These are phyloP conservation scores for Drosophila phalerata DNA, from an alignment of 2,888 invertebrate species.

Conservation along the genomic window DNA sequence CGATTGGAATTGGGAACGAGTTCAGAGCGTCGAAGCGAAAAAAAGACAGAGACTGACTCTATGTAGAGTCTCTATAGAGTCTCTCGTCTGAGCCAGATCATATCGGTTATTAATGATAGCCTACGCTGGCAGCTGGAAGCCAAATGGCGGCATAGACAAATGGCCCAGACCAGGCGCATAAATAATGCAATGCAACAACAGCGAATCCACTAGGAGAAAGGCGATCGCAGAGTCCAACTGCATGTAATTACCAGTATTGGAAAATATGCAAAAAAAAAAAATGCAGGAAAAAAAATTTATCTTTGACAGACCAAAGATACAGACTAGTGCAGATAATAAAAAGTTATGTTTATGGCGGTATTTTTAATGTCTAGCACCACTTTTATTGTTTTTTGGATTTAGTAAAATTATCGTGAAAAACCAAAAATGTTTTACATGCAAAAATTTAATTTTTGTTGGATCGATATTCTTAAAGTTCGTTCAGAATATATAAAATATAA, in stretches of 20 bases:
- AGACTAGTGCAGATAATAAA: neutral
- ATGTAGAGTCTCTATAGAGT: neutral
- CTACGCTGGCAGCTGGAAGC: constrained; percentile 81
- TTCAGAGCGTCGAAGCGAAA: constrained; percentile 27
- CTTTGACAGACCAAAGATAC: neutral
- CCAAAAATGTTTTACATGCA: too few relatives aligned
- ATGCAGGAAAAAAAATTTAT: neutral
- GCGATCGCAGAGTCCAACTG: constrained; percentile 53
- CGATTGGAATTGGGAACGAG: constrained; percentile 57
- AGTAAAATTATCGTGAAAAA: too few relatives aligned
- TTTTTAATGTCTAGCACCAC: too few relatives aligned
- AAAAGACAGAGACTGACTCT: neutral
- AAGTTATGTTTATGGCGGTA: too few relatives aligned
- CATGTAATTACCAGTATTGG: constrained; percentile 61
- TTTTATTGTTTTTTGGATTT: too few relatives aligned
- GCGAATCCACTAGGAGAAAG: constrained; percentile 59
- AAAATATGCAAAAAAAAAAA: constrained; percentile 45
- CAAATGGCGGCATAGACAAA: constrained; percentile 81
- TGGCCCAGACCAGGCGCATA: constrained; percentile 67
- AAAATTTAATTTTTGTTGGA: too few relatives aligned
- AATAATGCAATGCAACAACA: constrained; percentile 43
- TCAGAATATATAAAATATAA: too few relatives aligned
- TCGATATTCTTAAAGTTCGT: too few relatives aligned
- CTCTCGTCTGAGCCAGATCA: constrained; percentile 65
- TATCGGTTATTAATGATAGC: constrained; percentile 84